A percentile compares a stretch with the other conserved stretches of the same genome.
Conservation (phyloP, 92 coral and sea anemone genomes). For the Diadumene lineata region DNA sequence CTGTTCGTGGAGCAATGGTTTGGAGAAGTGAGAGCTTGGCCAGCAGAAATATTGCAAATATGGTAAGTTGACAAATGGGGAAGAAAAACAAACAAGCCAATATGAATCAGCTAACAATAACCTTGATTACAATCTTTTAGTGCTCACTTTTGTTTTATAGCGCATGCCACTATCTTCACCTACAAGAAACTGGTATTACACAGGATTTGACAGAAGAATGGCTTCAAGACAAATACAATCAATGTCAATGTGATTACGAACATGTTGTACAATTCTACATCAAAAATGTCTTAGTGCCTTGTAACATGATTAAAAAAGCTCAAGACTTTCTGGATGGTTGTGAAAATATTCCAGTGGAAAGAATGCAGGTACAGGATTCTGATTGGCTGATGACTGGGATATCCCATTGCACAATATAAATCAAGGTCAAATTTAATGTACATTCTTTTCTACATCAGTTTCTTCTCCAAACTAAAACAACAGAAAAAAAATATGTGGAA, state of each 20-base stretch:
- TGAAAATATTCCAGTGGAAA: constrained; percentile 4
- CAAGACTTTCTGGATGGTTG: constrained; percentile 6
- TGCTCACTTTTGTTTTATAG: neutral
- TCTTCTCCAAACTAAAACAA: too few relatives aligned
- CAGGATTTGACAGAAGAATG: constrained; percentile 44
- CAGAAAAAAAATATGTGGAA: too few relatives aligned
- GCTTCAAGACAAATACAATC: constrained; percentile 36
- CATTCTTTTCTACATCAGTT: too few relatives aligned
- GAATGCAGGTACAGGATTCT: constrained; percentile 17
- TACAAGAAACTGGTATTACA: constrained; percentile 22
- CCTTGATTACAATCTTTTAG: neutral
- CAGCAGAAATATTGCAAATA: constrained; percentile 56
- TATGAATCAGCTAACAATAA: too few relatives aligned
- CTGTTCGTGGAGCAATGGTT: constrained; percentile 53
- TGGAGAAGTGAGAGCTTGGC: constrained; percentile 45
- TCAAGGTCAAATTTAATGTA: too few relatives aligned
- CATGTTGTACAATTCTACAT: constrained; percentile 21
- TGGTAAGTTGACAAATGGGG: constrained; percentile 42
- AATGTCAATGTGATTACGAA: neutral
- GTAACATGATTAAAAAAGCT: constrained; percentile 17
- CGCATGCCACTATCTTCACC: constrained; percentile 33
- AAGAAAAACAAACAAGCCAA: neutral
- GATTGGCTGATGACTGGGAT: too few relatives aligned
- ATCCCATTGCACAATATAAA: too few relatives aligned
- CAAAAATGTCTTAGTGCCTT: constrained; percentile 21